Evolutionary conservation across 2,113 vertebrate species (phyloP).

Genomic region (Scomber japonicus): DNA sequence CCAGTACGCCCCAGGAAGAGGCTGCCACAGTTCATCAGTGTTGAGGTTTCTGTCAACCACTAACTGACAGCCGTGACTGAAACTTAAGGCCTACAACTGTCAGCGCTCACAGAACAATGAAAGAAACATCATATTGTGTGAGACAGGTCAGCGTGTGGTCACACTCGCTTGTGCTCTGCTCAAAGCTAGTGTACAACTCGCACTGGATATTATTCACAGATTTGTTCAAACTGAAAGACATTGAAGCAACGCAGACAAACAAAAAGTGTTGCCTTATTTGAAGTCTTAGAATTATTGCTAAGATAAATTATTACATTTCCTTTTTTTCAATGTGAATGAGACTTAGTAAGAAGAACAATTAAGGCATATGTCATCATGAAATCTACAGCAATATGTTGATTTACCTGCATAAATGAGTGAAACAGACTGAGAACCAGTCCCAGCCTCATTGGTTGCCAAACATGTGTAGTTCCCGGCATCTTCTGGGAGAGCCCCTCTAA

Average conservation of each 20-base stretch:
- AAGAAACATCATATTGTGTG: conserved; percentile 27
- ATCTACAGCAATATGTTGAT: conserved; percentile 1
- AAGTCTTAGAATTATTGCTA: not conserved
- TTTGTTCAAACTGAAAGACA: conserved; percentile 15
- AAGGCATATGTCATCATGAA: not conserved
- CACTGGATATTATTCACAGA: conserved; percentile 18
- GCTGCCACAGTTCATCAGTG: conserved; percentile 63
- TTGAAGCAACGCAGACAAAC: not conserved
- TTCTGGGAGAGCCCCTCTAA: conserved; percentile 86
- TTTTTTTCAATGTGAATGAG: not conserved
- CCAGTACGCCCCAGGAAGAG: conserved; percentile 40
- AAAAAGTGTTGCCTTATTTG: not conserved
- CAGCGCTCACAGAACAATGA: conserved; percentile 43
- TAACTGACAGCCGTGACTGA: conserved; percentile 59
- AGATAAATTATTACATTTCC: not conserved
- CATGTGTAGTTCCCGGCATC: conserved; percentile 95
- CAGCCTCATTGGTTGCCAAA: conserved; percentile 85
- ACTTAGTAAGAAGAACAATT: not conserved
- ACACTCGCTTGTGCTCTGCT: not conserved
- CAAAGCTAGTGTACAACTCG: conserved; percentile 3
- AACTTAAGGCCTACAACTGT: conserved; percentile 51
- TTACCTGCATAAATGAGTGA: conserved; percentile 82
- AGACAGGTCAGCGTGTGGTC: conserved; percentile 31
- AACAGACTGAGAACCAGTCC: conserved; percentile 74
- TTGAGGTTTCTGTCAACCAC: conserved; percentile 46